Base-by-base conservation (phyloP, 2,888 invertebrate species). In the Antheraea assamensis region DNA sequence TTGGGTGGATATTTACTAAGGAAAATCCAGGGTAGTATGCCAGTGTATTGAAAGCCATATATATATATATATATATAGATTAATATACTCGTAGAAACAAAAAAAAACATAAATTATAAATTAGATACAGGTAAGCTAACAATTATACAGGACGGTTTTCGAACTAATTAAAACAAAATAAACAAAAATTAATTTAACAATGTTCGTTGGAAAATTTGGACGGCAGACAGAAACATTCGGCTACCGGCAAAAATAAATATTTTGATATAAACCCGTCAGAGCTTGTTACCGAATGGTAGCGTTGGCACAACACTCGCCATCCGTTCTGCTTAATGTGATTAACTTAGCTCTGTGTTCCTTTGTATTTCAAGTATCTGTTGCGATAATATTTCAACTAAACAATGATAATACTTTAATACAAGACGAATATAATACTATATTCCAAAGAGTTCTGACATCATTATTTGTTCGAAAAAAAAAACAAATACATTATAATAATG, bases 171-270 rank as follows among this genome's bases (percentile, higher is more conserved):
- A 75, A 76, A 77, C 73, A 78, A 76, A 76, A 76, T 73, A 77
- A 79, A 78, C 71, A 75, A 73, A 79, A 75, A 73, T 55, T 73
- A 75, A 75, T 78, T 76, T 73, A 42, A 77, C 75, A 72, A 19
- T 75, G 71, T 75, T 74, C 58, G 74, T 73, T 58, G 74, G 30
- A 68, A n/a, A 75, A 78, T 74, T 76, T 73, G 49, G 35, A 75
- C 76, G 72, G 74, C 70, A 73, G 71, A 49, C 74, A 55, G 71
- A 76, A 74, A 75, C 68, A 68, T 75, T 76, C 71, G 68, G 74
- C 71, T 75, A 31, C 72, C 70, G 27, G 68, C 21, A 70, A 78
- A 73, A 77, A 78, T 80, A 82, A 80, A 80, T 80, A 80, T 79
- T 78, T 77, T 77, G 75, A 75, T 74, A 75, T 75, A 76, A 72